Conservation (phyloP, 2,888 invertebrate species). For the Acanthosepion pharaonis region DNA sequence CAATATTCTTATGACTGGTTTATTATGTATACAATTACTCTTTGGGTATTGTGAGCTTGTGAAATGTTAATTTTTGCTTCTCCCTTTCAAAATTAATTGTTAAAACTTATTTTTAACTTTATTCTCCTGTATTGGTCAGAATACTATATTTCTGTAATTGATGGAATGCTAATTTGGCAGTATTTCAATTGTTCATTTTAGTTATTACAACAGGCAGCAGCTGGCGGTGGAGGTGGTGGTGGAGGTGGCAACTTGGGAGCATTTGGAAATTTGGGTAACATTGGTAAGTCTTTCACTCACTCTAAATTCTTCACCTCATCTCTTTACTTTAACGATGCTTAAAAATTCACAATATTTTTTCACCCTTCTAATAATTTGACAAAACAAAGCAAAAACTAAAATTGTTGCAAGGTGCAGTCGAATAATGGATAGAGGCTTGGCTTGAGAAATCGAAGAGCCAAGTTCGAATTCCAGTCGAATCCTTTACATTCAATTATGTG, state of each 20-base stretch:
- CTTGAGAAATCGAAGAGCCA: too few species aligned
- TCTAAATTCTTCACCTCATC: too few species aligned
- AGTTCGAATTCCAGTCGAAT: too few species aligned
- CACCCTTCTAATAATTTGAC: too few species aligned
- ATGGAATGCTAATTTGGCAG: neutral
- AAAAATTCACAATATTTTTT: too few species aligned
- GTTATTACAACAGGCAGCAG: slow-evolving; percentile 72
- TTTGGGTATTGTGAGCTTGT: too few species aligned
- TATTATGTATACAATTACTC: neutral
- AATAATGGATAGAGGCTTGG: too few species aligned
- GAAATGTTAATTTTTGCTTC: neutral
- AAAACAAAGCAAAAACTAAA: too few species aligned
- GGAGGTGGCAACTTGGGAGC: slow-evolving; percentile 66
- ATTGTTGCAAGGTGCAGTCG: too few species aligned
- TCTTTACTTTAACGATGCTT: too few species aligned
- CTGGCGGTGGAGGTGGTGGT: slow-evolving; percentile 68
- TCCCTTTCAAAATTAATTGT: neutral
- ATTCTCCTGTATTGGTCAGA: neutral
- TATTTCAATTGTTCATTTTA: slow-evolving; percentile 50
- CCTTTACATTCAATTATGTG: too few species aligned
- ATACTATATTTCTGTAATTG: neutral
- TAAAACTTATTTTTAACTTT: too few species aligned
- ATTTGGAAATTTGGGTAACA: slow-evolving; percentile 64
- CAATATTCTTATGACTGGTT: neutral
- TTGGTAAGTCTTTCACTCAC: slow-evolving; percentile 60